A percentile compares a stretch with the other conserved stretches of the same genome.
Evolutionary conservation across 2,797 vertebrate species (phyloP).

Genomic region (Graptemys geographica): DNA sequence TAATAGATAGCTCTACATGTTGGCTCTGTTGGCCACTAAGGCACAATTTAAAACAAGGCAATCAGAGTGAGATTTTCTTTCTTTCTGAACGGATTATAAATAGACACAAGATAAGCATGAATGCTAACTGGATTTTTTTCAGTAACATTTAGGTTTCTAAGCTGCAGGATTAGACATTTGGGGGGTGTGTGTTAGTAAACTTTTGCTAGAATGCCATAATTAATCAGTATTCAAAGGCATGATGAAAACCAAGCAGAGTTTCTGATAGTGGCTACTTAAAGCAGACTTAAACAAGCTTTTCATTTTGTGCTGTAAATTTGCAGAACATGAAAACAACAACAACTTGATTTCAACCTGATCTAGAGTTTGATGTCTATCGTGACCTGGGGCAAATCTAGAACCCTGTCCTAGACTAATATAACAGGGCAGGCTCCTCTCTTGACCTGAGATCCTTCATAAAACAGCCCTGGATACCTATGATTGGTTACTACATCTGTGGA

Average conservation of each 20-base stretch:
- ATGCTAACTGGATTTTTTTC: background rate
- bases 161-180: background rate
- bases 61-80: background rate
- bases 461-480: background rate
- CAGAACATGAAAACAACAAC: background rate
- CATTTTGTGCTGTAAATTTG: background rate
- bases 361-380: background rate
- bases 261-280: background rate
- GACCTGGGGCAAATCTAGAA: background rate
- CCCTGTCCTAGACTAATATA: background rate
- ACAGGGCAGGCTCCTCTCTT: background rate
- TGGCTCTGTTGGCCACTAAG: constrained; percentile 22
- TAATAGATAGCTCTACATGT: constrained; percentile 30
- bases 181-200: background rate
- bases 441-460: background rate
- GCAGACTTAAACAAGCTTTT: background rate
- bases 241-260: background rate
- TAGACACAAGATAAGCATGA: background rate
- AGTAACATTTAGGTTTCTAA: background rate
- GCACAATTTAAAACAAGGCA: constrained; percentile 17
- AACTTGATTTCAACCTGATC: background rate
- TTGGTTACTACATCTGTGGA: background rate
- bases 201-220: rapidly evolving
- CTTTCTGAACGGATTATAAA: constrained; percentile 26
- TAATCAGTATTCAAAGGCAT: background rate